Base-by-base conservation (phyloP, 1,140 invertebrate genomes). In the Saccostrea echinata region DNA sequence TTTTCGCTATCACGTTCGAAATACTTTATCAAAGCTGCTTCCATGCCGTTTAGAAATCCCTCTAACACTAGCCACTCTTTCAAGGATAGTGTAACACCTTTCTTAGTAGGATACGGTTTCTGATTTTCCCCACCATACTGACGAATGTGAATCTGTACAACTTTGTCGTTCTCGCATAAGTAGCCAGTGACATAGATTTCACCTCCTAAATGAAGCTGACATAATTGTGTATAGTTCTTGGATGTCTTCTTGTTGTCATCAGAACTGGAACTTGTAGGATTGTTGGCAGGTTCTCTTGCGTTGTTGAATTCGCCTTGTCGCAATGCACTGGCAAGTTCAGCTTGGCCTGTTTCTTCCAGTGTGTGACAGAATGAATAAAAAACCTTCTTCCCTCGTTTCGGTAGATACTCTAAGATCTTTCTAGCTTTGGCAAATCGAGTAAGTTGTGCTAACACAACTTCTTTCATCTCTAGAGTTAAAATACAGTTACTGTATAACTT, bases 31-130 rank as follows among this genome's bases (percentile, higher is more conserved):
- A 68, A 68, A 27, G 64, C 64, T 68, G 21, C 64, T 68, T 68
- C 6, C 64, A 68, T 30, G 27, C 27, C 64, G 64, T 68, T 30
- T 11, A 68, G 64, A 30, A 27, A 27, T n/a, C 27, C 21, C 24
- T 68, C 64, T 68, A 68, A n/a, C 64, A 12, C 64, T 24, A 68
- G n/a, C 64, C 64, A 68, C 11, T 68, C 64, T 24, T 12, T 30
- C n/a, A 68, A 68, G n/a, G 8, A 68, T n/a, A 68, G n/a, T 30
- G 64, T 68, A 30, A 68, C 64, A 68, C 64, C 64, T 68, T 68
- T 68, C 27, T 68, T 68, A n/a, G 64, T 68, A 68, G 64, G 64
- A 68, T 24, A 68, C n/a, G 6, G 64, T 30, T 68, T 68, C n/a
- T 24, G 64, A 68, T 68, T 68, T 68, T 30, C n/a, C 12, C n/a